Conservation (phyloP, 2,888 invertebrate species). For the Eulithis prunata region DNA sequence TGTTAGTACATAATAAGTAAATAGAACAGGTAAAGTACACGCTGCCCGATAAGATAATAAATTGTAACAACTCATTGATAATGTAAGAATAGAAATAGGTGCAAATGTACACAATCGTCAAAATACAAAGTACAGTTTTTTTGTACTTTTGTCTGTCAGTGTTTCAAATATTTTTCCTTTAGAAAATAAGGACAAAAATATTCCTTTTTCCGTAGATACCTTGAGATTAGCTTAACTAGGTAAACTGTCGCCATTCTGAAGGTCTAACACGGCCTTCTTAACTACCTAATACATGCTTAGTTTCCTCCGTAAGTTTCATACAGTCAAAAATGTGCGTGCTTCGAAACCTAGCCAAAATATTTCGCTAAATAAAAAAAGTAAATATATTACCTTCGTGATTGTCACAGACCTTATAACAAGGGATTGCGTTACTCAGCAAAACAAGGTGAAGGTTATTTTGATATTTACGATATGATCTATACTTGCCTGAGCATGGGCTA, state of each 20-base stretch:
- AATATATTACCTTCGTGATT: conserved; percentile 21
- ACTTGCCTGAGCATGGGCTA: background rate
- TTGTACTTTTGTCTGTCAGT: too few species aligned
- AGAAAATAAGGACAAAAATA: background rate
- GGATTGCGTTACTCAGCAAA: conserved; percentile 20
- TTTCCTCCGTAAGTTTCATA: background rate
- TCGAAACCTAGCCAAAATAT: conserved; percentile 4
- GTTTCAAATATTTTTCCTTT: background rate
- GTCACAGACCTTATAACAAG: conserved; percentile 10
- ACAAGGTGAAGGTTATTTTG: conserved; percentile 23
- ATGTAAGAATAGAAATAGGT: background rate
- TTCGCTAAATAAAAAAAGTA: conserved; percentile 1
- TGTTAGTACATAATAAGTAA: background rate
- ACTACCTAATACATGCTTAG: background rate
- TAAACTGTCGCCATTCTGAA: conserved; percentile 4
- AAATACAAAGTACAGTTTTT: too few species aligned
- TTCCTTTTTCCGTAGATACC: background rate
- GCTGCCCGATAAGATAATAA: conserved; percentile 6
- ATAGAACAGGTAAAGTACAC: background rate
- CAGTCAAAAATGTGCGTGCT: conserved; percentile 12
- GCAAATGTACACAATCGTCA: too few species aligned
- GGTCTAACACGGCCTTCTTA: background rate
- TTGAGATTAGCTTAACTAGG: background rate
- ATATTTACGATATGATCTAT: background rate
- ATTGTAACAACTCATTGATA: conserved; percentile 1